A percentile compares a stretch with the other conserved stretches of the same genome.
Evolutionary conservation across 2,888 invertebrate species (phyloP).

Genomic region (Brenthis daphne): DNA sequence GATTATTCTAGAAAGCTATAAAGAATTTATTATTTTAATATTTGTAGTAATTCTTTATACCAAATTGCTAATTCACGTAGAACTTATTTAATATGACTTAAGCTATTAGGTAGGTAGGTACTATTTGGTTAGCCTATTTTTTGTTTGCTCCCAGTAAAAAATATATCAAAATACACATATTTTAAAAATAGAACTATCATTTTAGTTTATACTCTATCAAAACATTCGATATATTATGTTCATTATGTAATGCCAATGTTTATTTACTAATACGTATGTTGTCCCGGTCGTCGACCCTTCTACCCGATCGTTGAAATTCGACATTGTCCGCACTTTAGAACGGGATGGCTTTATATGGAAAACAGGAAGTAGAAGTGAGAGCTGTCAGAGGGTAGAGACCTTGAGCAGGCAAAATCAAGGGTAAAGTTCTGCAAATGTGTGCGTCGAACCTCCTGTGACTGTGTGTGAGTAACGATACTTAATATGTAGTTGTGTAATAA

Average conservation of each 20-base stretch:
- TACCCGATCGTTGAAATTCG: conserved; percentile 73
- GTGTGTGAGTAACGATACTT: conserved; percentile 54
- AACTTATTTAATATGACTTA: no score
- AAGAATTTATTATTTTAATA: no score
- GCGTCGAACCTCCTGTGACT: conserved; percentile 56
- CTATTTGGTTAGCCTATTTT: no score
- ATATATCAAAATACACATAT: neutral
- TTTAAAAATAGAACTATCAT: conserved; percentile 25
- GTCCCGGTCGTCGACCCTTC: conserved; percentile 70
- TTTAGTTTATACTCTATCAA: conserved; percentile 39
- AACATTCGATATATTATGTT: conserved; percentile 50
- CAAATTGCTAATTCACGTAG: no score
- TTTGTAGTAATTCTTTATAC: no score
- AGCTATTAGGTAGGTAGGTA: no score
- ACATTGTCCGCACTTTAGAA: conserved; percentile 68
- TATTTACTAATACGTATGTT: conserved; percentile 79
- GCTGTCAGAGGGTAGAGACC: conserved; percentile 76
- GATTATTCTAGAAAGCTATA: neutral
- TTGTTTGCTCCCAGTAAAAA: neutral
- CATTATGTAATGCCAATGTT: conserved; percentile 73
- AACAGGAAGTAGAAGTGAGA: conserved; percentile 59
- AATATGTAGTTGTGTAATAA: conserved; percentile 36
- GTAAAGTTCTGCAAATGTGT: conserved; percentile 70
- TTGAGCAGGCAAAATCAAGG: conserved; percentile 83
- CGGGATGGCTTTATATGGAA: conserved; percentile 62